phyloP scores from a whole-genome alignment of 2,797 vertebrate genomes.

The Dendrocincla tyrannina region DNA sequence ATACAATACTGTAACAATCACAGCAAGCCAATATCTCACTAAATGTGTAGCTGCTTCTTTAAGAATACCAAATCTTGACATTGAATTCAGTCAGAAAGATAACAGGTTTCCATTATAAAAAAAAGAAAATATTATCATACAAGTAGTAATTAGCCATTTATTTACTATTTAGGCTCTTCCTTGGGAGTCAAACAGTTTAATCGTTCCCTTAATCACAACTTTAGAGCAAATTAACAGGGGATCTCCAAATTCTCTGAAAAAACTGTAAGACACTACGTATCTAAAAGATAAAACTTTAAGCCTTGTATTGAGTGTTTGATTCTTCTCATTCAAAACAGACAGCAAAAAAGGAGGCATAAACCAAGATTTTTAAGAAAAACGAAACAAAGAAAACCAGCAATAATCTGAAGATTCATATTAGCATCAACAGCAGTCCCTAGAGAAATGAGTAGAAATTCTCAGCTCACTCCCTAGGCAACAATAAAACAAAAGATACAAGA shows the following conservation, averaged over 20 bases:
- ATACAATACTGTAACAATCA: neutral
- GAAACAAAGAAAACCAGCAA: neutral
- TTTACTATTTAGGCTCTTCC: neutral
- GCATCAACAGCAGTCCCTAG: neutral
- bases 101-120: neutral
- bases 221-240: neutral
- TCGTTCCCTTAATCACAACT: neutral
- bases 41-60: neutral
- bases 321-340: neutral
- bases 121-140: neutral
- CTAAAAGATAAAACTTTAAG: neutral
- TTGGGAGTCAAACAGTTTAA: neutral
- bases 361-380: neutral
- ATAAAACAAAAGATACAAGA: neutral
- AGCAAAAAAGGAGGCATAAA: neutral
- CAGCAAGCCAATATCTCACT: neutral
- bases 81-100: neutral
- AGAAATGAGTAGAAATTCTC: neutral
- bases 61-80: neutral
- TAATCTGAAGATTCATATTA: neutral
- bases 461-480: rapidly evolving
- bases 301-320: neutral
- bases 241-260: neutral
- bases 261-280: neutral
- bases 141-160: neutral